A percentile compares a stretch with the other conserved stretches of the same genome.
Conservation (phyloP, 2,797 vertebrate genomes). For the Rhinoraja longicauda region DNA sequence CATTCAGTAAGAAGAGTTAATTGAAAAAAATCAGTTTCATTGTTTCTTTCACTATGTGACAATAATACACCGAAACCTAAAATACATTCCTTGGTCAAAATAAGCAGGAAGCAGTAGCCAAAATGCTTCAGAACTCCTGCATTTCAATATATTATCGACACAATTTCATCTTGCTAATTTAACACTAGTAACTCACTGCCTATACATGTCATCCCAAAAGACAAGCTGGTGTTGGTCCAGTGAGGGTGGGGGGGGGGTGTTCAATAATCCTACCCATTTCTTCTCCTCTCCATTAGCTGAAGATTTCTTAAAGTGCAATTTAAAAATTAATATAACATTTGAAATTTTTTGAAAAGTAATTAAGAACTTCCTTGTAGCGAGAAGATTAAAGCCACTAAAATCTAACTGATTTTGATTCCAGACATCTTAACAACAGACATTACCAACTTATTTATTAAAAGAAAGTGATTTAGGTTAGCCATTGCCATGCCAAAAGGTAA, state of each 20-base stretch:
- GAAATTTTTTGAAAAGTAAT: neutral
- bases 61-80: too few relatives aligned
- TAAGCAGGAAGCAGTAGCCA: neutral
- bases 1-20: neutral
- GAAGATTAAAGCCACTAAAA: neutral
- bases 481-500: neutral
- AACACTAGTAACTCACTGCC: neutral
- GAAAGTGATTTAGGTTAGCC: neutral
- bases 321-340: neutral
- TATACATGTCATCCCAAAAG: neutral
- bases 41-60: neutral
- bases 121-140: neutral
- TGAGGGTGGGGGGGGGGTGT: too few relatives aligned
- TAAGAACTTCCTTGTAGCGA: neutral
- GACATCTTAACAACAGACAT: neutral
- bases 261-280: neutral
- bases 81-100: neutral
- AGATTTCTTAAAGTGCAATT: neutral
- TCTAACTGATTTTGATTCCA: neutral
- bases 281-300: neutral
- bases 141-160: neutral
- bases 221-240: neutral
- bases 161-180: neutral
- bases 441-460: neutral
- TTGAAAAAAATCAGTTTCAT: neutral